These are phyloP conservation scores for Nycteola revayana DNA, from an alignment of 2,888 invertebrate genomes.

Conservation along the genomic window DNA sequence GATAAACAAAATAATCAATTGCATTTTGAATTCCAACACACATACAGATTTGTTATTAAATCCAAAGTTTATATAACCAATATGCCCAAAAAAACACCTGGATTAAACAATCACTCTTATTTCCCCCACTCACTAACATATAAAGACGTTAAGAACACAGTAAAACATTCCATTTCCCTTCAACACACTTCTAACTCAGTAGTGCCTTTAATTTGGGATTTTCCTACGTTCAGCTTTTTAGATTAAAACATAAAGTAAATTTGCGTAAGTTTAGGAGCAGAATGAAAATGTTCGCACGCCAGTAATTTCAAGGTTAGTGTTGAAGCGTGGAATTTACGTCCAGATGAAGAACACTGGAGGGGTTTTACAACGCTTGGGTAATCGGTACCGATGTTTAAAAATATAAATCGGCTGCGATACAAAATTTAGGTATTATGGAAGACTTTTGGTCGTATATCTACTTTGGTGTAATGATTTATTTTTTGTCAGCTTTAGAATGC, in stretches of 20 bases:
- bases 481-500: no score
- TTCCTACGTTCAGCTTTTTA: constrained; percentile 49
- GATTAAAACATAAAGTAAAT: constrained; percentile 60
- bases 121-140: no score
- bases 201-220: constrained; percentile 45
- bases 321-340: constrained; percentile 26
- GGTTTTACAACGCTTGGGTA: neutral
- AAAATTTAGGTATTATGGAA: no score
- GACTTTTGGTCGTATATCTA: no score
- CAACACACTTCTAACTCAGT: constrained; percentile 12
- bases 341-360: constrained; percentile 3
- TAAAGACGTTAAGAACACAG: no score
- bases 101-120: neutral
- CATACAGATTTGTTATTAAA: no score
- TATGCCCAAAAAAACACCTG: neutral
- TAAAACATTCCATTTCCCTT: neutral
- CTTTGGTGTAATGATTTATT: no score
- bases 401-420: no score
- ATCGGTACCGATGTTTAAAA: no score
- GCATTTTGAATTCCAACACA: no score
- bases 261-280: constrained; percentile 46
- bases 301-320: constrained; percentile 45
- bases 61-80: neutral
- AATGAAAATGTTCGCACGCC: constrained; percentile 44
- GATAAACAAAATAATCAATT: no score